phyloP scores from a whole-genome alignment of 2,113 vertebrate species.

The Globicephala melas region DNA sequence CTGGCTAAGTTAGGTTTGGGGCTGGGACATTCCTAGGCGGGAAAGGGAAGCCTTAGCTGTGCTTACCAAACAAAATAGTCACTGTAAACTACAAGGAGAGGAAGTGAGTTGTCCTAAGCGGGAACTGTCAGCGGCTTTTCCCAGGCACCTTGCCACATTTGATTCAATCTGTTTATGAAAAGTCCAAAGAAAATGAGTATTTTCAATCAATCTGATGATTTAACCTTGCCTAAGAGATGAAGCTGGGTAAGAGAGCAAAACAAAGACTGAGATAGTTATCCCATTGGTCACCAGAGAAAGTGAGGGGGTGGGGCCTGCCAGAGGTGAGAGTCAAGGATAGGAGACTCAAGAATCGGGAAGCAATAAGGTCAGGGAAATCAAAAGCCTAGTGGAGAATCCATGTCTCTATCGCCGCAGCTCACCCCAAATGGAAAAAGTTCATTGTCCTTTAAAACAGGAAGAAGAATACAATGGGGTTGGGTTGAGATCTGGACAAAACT shows the following conservation, averaged over 20 bases:
- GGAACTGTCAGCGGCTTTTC: slow-evolving; percentile 50
- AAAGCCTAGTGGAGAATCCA: not conserved
- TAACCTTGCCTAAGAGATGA: slow-evolving; percentile 27
- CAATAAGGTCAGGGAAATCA: slow-evolving; percentile 1
- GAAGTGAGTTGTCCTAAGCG: slow-evolving; percentile 59
- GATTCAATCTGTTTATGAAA: slow-evolving; percentile 66
- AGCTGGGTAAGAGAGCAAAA: slow-evolving; percentile 1
- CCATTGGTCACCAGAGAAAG: slow-evolving; percentile 50
- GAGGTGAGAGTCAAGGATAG: not conserved
- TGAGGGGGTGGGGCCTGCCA: not conserved
- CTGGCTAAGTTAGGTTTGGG: slow-evolving; percentile 29
- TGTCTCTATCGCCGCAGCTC: not conserved
- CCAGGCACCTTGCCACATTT: slow-evolving; percentile 50
- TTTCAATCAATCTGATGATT: slow-evolving; percentile 46
- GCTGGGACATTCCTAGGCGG: not conserved
- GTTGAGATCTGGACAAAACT: slow-evolving; percentile 51
- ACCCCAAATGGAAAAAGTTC: slow-evolving; percentile 3
- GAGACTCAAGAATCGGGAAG: not conserved
- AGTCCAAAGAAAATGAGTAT: slow-evolving; percentile 44
- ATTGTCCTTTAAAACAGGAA: slow-evolving; percentile 37
- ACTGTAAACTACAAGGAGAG: slow-evolving; percentile 57
- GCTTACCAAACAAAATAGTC: slow-evolving; percentile 43
- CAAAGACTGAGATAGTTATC: slow-evolving; percentile 41
- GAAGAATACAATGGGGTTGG: slow-evolving; percentile 32
- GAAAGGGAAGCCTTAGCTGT: slow-evolving; percentile 22